phyloP scores from a whole-genome alignment of 1,140 invertebrate genomes.

The Drosophila pectinifera region DNA sequence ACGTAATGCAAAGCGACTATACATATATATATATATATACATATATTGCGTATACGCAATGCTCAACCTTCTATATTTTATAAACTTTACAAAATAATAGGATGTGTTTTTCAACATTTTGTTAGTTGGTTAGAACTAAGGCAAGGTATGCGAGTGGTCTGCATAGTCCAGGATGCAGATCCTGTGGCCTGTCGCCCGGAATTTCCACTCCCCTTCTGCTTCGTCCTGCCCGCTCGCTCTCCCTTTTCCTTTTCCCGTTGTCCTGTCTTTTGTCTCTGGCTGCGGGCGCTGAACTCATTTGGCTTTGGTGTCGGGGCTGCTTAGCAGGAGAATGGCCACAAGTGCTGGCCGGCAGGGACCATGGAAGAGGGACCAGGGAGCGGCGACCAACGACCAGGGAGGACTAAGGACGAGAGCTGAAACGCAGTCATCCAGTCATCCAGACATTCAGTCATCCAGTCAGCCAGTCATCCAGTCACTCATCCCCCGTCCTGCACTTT shows the following conservation, averaged over 20 bases:
- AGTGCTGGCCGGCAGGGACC: slow-evolving; percentile 48
- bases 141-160: background rate
- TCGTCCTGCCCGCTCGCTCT: background rate
- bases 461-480: slow-evolving; percentile 42
- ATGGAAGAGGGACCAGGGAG: background rate
- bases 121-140: background rate
- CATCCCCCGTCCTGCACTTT: slow-evolving; percentile 38
- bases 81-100: no score
- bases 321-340: slow-evolving; percentile 68
- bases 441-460: slow-evolving; percentile 31
- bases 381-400: background rate
- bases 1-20: no score
- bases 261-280: slow-evolving; percentile 19
- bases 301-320: slow-evolving; percentile 66
- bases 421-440: slow-evolving; percentile 32
- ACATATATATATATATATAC: no score
- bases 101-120: no score
- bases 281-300: slow-evolving; percentile 73
- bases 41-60: no score
- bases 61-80: no score
- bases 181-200: background rate
- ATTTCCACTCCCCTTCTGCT: slow-evolving; percentile 8
- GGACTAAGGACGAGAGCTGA: slow-evolving; percentile 11
- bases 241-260: slow-evolving; percentile 17
- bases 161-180: background rate